Base-by-base conservation (phyloP, 2,888 invertebrate genomes). In the Oxystoma pomonae region DNA sequence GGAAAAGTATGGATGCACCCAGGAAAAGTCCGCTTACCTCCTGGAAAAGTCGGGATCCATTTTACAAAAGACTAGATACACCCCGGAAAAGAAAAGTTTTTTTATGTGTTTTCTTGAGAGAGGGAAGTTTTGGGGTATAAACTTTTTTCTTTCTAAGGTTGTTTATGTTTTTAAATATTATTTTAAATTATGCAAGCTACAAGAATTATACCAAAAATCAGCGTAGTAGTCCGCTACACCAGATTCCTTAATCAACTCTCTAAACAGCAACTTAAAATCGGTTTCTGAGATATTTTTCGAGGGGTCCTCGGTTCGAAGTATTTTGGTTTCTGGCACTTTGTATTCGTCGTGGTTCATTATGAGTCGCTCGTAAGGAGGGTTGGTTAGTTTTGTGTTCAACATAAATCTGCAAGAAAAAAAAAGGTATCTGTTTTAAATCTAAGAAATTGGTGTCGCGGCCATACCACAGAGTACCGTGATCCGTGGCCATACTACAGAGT, bases 201-300 rank as follows among this genome's bases (percentile, higher is more conserved):
- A 77, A 22, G 70, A 63, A 19, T 70, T 62, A 22, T 66, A 70
- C 77, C 76, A 77, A 60, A 75, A 73, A 62, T 77, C 73, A n/a
- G 72, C 67, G 58, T 73, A 73, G 67, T 76, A 77, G 0, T 74
- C 70, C 1, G 75, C 72, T 7, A 72, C 69, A 2, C 70, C 58
- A 35, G 64, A 64, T 55, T 68, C 61, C 9, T 65, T 65, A 1
- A 62, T 53, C 2, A 63, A 59, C 50, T 67, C 65, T 52, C 71
- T 71, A n/a, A 72, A 66, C 9, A 64, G 61, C 56, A 76, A 59
- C 60, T 73, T 67, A 58, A 77, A 77, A 59, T 75, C 74, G 19
- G 59, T 66, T 1, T 67, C 63, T n/a, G 65, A 60, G 16, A 76
- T 68, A 59, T 74, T 70, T 61, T 73, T 72, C 3, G 65, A 59